Evolutionary conservation across 2,797 vertebrate genomes (phyloP).

Genomic region (Acestrorhynchus altus): DNA sequence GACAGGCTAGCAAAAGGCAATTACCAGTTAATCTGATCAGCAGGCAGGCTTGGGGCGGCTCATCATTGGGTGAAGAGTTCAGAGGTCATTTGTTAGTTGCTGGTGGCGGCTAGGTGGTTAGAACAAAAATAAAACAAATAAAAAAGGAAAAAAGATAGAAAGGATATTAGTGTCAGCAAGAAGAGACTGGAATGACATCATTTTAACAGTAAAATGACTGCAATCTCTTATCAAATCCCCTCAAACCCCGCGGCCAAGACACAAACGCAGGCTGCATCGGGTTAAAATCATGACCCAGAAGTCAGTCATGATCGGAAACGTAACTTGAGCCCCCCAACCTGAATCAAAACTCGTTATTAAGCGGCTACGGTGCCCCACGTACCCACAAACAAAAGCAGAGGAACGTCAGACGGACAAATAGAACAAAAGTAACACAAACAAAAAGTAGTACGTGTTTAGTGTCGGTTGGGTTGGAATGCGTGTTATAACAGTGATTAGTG

Average conservation of each 20-base stretch:
- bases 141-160: conserved; percentile 99
- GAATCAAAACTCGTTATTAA: conserved; percentile 61
- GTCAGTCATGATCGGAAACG: conserved; percentile 64
- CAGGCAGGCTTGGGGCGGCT: conserved; percentile 99
- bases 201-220: conserved; percentile 88
- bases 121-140: conserved; percentile 87
- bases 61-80: conserved; percentile 99
- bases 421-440: conserved; percentile 17
- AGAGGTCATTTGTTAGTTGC: conserved; percentile 99
- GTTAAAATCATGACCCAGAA: conserved; percentile 66
- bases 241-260: conserved; percentile 64
- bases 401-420: conserved; percentile 66
- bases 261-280: conserved; percentile 70
- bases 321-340: conserved; percentile 64
- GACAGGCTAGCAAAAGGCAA: conserved; percentile 99
- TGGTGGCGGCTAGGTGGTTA: conserved; percentile 99
- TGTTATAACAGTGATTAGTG: conserved; percentile 82
- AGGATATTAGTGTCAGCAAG: conserved; percentile 99
- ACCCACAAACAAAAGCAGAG: conserved; percentile 75
- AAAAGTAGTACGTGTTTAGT: conserved; percentile 78
- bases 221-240: conserved; percentile 71
- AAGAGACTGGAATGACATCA: conserved; percentile 87
- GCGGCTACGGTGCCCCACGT: conserved; percentile 65
- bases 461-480: conserved; percentile 74
- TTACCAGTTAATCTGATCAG: conserved; percentile 99